Evolutionary conservation across 2,888 invertebrate species (phyloP), one percentile per base, ranked within the genome.

Genomic region (Creontiades dilutus): DNA sequence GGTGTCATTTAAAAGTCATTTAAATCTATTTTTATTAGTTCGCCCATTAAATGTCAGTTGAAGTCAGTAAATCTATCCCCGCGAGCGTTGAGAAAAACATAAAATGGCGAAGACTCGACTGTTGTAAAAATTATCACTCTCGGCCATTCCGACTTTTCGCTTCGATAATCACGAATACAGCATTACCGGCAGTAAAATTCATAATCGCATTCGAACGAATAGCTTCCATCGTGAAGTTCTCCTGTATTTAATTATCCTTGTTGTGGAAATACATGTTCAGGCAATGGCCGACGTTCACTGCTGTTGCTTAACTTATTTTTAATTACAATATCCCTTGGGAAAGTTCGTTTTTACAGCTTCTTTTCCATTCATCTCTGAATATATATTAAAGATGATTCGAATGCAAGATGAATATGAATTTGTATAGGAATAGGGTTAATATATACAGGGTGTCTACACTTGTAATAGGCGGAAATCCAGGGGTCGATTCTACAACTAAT

Each of bases 61-160:
- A 4, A 2, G 37, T 37, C 37, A 37, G 37, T 37, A 37, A 37
- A 37, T 23, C 5, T 11, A 23, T 23, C 2, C 23, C 13, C 68
- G 7, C 13, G 68, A 68, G 68, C 68, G 68, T 5, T 12, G 23
- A 0, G 13, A 0, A 19, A 68, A 9, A 23, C 27, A 68, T 52
- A 52, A 23, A 68, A 68, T 68, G 68, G 68, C 68, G 68, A 68
- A 23, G 68, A 12, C 13, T 5, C 68, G 61, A 61, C 23, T 68
- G 23, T 68, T 68, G 23, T 68, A 68, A 68, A 68, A 68, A 68
- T 68, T 68, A 68, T 68, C 23, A 68, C 68, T 68, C 68, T 23
- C 68, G 68, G 68, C 68, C 68, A 68, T 68, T 23, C 68, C 68
- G 68, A 68, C 68, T 68, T 68, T 23, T 68, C 68, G 68, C 68